phyloP scores from a whole-genome alignment of 1,140 invertebrate genomes.

The Cataglyphis hispanica region DNA sequence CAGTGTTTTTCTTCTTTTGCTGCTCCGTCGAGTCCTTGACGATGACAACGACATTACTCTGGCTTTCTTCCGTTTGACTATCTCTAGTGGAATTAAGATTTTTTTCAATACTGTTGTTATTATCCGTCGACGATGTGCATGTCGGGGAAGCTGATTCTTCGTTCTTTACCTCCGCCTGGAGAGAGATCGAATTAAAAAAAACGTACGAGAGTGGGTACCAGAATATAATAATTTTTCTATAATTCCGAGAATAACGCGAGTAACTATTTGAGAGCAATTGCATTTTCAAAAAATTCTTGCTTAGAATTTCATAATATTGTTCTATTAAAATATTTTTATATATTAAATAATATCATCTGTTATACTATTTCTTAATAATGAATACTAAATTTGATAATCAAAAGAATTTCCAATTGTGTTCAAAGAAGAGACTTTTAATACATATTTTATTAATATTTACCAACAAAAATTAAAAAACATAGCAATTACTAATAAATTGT shows the following conservation, averaged over 20 bases:
- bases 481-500: not conserved
- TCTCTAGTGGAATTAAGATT: conserved; percentile 76
- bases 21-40: not conserved
- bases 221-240: conserved; percentile 6
- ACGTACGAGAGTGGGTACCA: conserved; percentile 72
- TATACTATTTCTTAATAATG: not conserved
- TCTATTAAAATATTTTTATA: conserved; percentile 7
- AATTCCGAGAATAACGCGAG: not conserved
- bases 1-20: conserved; percentile 13
- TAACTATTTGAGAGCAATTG: conserved; percentile 31
- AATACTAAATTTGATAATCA: not conserved
- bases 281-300: not conserved
- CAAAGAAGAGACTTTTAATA: not conserved
- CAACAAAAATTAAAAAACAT: not conserved
- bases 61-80: not conserved
- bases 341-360: not conserved
- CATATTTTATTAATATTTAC: conserved; percentile 4
- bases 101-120: conserved; percentile 82
- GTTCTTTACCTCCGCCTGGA: conserved; percentile 78
- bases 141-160: conserved; percentile 70
- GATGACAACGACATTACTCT: not conserved
- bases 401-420: not conserved
- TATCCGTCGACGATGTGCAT: conserved; percentile 78
- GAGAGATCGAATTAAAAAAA: conserved; percentile 79
- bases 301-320: not conserved